Evolutionary conservation across 1,140 invertebrate species (phyloP).

Genomic region (Heliconius melpomene): DNA sequence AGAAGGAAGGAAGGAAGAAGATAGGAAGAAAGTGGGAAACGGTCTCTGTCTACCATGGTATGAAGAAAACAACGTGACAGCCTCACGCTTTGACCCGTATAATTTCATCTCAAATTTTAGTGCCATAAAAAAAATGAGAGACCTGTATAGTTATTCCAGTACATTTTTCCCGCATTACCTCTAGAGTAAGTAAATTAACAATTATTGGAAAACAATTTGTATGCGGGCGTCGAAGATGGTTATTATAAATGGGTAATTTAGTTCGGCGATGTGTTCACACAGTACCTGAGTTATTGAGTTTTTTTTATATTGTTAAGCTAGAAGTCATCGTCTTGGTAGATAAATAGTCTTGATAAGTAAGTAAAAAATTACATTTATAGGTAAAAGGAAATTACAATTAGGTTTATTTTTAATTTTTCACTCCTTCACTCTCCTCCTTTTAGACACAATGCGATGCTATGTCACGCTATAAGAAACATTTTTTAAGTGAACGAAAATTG

Average conservation of each 20-base stretch:
- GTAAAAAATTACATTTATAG: too few relatives aligned
- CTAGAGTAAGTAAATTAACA: background rate
- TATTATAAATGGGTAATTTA: slow-evolving; percentile 8
- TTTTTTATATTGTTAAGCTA: background rate
- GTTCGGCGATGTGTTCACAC: background rate
- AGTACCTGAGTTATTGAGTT: background rate
- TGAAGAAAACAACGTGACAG: too few relatives aligned
- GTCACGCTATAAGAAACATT: background rate
- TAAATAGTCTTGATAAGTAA: too few relatives aligned
- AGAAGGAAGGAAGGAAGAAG: too few relatives aligned
- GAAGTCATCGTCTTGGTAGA: background rate
- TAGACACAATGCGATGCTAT: background rate
- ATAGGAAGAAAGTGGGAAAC: too few relatives aligned
- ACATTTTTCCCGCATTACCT: background rate
- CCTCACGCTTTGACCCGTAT: background rate
- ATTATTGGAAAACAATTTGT: slow-evolving; percentile 13
- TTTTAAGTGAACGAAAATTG: too few relatives aligned
- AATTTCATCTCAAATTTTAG: background rate
- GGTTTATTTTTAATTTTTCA: too few relatives aligned
- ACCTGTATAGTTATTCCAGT: background rate
- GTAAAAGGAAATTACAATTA: too few relatives aligned
- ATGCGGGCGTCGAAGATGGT: slow-evolving; percentile 8
- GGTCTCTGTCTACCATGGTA: too few relatives aligned
- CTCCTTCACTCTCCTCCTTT: too few relatives aligned
- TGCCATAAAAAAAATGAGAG: background rate